phyloP scores from a whole-genome alignment of 2,797 vertebrate species.

The Sphenodon punctatus region DNA sequence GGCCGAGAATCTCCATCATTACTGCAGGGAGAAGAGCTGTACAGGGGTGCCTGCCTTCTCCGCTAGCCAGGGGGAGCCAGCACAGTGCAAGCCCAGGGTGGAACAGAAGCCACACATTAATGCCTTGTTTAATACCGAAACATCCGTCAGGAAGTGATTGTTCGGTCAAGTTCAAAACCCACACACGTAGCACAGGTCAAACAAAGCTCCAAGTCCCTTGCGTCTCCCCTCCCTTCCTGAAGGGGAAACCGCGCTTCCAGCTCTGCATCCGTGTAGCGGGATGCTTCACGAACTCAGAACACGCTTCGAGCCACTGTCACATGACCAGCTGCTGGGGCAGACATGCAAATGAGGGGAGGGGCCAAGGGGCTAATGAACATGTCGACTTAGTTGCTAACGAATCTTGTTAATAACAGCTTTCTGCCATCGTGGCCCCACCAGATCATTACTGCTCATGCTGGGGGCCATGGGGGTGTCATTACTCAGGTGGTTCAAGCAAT shows the following conservation, averaged over 20 bases:
- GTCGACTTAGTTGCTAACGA: neutral
- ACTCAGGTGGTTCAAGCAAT: too few species aligned
- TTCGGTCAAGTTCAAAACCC: neutral
- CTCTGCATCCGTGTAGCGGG: neutral
- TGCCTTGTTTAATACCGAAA: neutral
- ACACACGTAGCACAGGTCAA: neutral
- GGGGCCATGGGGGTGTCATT: too few species aligned
- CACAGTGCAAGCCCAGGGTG: neutral
- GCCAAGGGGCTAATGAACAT: neutral
- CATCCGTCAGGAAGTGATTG: neutral
- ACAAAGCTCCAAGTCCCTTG: neutral
- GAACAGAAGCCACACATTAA: neutral
- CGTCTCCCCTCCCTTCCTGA: too few species aligned
- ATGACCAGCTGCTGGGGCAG: neutral
- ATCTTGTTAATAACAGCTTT: too few species aligned
- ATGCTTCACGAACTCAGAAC: neutral
- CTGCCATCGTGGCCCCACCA: neutral
- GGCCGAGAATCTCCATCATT: slow-evolving; percentile 25
- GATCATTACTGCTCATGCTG: neutral
- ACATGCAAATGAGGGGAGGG: neutral
- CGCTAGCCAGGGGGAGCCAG: neutral
- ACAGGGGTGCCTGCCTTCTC: neutral
- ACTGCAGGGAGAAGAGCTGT: neutral
- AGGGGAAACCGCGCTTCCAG: too few species aligned
- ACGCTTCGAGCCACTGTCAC: neutral